These are phyloP conservation scores for Trissolcus japonicus DNA, from an alignment of 2,888 invertebrate species.

Conservation along the genomic window DNA sequence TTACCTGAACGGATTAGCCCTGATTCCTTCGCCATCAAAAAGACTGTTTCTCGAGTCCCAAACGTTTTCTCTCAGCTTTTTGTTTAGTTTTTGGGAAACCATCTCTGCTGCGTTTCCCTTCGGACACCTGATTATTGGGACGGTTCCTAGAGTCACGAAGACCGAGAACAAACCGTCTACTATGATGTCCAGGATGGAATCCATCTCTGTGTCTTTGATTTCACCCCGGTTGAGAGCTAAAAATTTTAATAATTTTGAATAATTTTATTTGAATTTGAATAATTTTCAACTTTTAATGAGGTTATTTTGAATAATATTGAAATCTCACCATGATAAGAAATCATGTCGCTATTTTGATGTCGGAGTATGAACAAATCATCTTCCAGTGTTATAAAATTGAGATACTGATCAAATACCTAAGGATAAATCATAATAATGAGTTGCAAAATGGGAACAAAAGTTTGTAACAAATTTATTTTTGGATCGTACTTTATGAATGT, in stretches of 20 bases:
- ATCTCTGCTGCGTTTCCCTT: constrained; percentile 98
- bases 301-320: no score
- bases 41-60: constrained; percentile 97
- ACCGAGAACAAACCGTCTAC: constrained; percentile 98
- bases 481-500: constrained; percentile 87
- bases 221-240: constrained; percentile 94
- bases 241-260: constrained; percentile 60
- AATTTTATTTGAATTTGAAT: neutral
- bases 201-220: constrained; percentile 96
- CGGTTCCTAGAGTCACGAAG: constrained; percentile 94
- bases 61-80: constrained; percentile 96
- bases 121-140: constrained; percentile 84
- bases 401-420: constrained; percentile 96
- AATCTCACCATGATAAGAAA: constrained; percentile 93
- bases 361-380: constrained; percentile 97
- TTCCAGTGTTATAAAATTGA: constrained; percentile 98
- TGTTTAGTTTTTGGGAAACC: constrained; percentile 97
- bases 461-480: constrained; percentile 15
- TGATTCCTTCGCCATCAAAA: constrained; percentile 90
- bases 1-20: constrained; percentile 81
- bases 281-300: no score
- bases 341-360: constrained; percentile 92
- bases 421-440: constrained; percentile 51
- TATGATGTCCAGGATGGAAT: constrained; percentile 92
- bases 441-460: neutral